Evolutionary conservation across 2,113 vertebrate genomes (phyloP), one percentile per base, ranked within the genome.

Genomic region (Setophaga petechia): DNA sequence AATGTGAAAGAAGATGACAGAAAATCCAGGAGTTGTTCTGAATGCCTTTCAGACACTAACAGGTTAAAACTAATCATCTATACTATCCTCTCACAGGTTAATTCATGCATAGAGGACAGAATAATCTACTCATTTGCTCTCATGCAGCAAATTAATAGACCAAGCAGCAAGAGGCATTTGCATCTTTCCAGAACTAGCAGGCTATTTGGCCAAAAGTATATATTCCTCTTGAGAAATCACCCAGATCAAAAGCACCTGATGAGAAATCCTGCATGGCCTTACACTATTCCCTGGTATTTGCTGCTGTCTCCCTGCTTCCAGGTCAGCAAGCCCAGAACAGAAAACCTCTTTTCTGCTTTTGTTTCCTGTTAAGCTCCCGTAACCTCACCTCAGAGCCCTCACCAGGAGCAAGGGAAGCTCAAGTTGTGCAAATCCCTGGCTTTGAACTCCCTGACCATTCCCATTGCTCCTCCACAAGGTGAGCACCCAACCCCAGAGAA

Each of bases 121-220:
- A 93, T 77, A 84, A 89, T 82, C 92, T 89, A 41, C 62, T 84
- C 31, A 84, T 84, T 87, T 67, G 35, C 46, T 89, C 44, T 94
- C 87, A 81, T 63, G 77, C 59, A 93, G 87, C 81, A 96, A 91
- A 89, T 84, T 84, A 89, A 91, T 54, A 94, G 68, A 77, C 49
- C 77, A 89, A 65, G 55, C 77, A 91, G 78, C 46, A 94, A 89
- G 46, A 81, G 22, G 55, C 37, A 92, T 80, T 74, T 91, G 68
- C 74, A 95, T 47, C 83, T 80, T 77, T 44, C 46, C 41, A 58
- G n/a, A 63, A n/a, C 41, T 33, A 74, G 47, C 11, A 78, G 55
- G 39, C 58, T 86, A 62, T 86, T 91, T 77, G 73, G 65, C 73
- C 81, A 46, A 87, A 84, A 93, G 39, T 49, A 51, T 16, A 55